Evolutionary conservation across 1,140 invertebrate genomes (phyloP).

Genomic region (Charaxes varanes): DNA sequence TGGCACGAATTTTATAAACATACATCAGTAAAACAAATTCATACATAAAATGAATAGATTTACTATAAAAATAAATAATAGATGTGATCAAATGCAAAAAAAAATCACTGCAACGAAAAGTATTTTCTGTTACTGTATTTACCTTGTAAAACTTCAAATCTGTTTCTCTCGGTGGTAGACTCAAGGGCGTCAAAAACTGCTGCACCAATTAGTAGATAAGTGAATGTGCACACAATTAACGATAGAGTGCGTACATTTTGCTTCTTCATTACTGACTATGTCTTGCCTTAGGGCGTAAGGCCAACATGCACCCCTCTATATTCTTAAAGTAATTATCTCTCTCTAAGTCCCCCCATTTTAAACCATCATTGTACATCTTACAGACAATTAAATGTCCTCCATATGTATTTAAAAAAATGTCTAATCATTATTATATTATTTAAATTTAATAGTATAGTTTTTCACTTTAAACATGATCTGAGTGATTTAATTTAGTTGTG

Average conservation of each 20-base stretch:
- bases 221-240: conserved; percentile 99
- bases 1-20: too few relatives aligned
- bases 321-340: conserved; percentile 36
- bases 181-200: conserved; percentile 99
- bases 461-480: background rate
- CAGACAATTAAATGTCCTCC: background rate
- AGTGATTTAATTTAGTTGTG: background rate
- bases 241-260: conserved; percentile 99
- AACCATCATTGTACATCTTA: conserved; percentile 23
- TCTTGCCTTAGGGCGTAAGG: conserved; percentile 54
- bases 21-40: too few relatives aligned
- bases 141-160: conserved; percentile 90
- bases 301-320: conserved; percentile 39
- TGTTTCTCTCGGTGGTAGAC: conserved; percentile 92
- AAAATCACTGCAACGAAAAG: too few relatives aligned
- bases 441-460: background rate
- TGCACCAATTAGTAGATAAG: conserved; percentile 98
- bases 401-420: background rate
- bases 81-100: background rate
- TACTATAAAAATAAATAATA: background rate
- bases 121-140: too few relatives aligned
- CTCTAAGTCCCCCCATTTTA: conserved; percentile 18
- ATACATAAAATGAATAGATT: too few relatives aligned
- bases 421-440: background rate
- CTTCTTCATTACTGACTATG: conserved; percentile 85